Evolutionary conservation across 2,888 invertebrate genomes (phyloP).

Genomic region (Ectobius pallidus): DNA sequence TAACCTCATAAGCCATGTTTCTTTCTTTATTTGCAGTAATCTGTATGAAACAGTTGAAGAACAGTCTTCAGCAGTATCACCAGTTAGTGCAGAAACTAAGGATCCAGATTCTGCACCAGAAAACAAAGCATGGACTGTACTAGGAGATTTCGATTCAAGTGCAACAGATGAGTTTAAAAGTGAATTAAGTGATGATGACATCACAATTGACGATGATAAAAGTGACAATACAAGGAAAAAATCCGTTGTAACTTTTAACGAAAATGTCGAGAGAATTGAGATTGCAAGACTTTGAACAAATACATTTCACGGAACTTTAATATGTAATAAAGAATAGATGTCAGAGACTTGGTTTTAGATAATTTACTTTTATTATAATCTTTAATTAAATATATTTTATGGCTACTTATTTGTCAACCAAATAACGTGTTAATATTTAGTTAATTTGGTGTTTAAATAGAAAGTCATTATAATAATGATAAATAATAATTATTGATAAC

Average conservation of each 20-base stretch:
- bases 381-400: too few relatives aligned
- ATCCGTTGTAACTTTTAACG: conserved; percentile 63
- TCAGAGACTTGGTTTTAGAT: too few relatives aligned
- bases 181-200: not conserved
- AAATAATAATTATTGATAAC: too few relatives aligned
- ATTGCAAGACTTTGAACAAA: conserved; percentile 50
- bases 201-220: not conserved
- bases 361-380: too few relatives aligned
- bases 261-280: conserved; percentile 61
- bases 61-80: not conserved
- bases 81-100: not conserved
- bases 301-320: too few relatives aligned
- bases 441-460: too few relatives aligned
- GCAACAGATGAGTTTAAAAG: not conserved
- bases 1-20: not conserved
- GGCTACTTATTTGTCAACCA: too few relatives aligned
- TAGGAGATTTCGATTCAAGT: not conserved
- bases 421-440: too few relatives aligned
- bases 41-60: not conserved
- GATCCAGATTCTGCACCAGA: not conserved
- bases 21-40: not conserved
- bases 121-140: not conserved
- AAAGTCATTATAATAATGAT: too few relatives aligned
- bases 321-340: too few relatives aligned
- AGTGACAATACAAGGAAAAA: conserved; percentile 51